phyloP scores from a whole-genome alignment of 2,113 vertebrate genomes.

The Pterocles gutturalis region DNA sequence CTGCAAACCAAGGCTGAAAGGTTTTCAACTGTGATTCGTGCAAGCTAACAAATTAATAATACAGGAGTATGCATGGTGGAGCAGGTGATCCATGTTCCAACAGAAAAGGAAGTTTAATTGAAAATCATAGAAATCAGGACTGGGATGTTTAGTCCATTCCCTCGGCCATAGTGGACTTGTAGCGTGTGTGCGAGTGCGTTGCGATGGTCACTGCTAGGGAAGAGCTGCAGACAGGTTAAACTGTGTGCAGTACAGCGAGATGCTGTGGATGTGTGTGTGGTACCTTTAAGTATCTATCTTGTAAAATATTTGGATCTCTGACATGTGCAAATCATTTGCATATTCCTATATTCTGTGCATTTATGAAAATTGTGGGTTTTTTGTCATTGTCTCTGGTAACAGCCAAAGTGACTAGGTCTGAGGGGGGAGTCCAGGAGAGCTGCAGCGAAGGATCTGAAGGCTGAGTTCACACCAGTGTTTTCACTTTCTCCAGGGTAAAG shows the following conservation, averaged over 20 bases:
- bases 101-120: conserved; percentile 58
- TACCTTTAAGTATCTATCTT: background rate
- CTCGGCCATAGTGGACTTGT: background rate
- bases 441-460: background rate
- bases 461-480: background rate
- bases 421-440: background rate
- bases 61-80: conserved; percentile 70
- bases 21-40: conserved; percentile 81
- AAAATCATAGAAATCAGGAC: background rate
- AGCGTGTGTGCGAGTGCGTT: background rate
- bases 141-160: background rate
- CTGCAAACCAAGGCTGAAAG: conserved; percentile 82
- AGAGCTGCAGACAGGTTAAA: background rate
- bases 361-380: background rate
- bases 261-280: fast-evolving
- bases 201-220: background rate
- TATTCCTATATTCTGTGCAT: fast-evolving
- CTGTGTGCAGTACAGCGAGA: background rate
- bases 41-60: conserved; percentile 83
- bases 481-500: background rate
- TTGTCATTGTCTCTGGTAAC: fast-evolving
- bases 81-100: conserved; percentile 76
- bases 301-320: background rate
- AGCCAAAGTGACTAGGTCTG: background rate
- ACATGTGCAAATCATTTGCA: background rate